Conservation (phyloP, 2,888 invertebrate genomes). For the Scrobipalpa costella region DNA sequence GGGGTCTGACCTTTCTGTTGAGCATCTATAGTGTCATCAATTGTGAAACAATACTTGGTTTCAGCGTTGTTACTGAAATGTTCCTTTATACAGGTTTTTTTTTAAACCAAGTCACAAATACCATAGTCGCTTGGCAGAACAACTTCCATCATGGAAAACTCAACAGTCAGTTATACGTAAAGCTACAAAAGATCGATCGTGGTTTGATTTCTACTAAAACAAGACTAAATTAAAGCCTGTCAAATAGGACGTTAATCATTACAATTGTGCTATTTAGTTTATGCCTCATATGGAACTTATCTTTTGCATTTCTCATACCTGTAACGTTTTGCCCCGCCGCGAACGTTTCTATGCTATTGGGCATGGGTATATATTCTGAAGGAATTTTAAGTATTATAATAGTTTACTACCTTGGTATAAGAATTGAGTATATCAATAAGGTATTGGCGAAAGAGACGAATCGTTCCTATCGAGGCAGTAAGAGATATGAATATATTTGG, state of each 20-base stretch:
- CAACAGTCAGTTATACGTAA: conserved; percentile 50
- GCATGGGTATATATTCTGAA: conserved; percentile 43
- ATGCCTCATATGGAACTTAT: background rate
- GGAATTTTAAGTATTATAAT: conserved; percentile 44
- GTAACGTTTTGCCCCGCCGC: conserved; percentile 41
- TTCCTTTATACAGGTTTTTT: conserved; percentile 34
- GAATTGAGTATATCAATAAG: conserved; percentile 49
- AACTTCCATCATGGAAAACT: conserved; percentile 44
- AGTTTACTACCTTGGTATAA: conserved; percentile 42
- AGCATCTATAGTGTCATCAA: conserved; percentile 4
- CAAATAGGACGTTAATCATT: background rate
- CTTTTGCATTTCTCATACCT: conserved; percentile 35
- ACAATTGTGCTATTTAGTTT: background rate
- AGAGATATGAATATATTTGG: conserved; percentile 11
- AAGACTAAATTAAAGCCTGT: conserved; percentile 38
- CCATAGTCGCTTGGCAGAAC: conserved; percentile 21
- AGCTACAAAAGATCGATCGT: conserved; percentile 59
- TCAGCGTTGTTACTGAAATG: background rate
- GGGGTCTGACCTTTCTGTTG: background rate
- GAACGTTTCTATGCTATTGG: conserved; percentile 36
- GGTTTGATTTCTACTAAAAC: conserved; percentile 43
- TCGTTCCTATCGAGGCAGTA: background rate
- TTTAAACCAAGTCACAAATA: conserved; percentile 28
- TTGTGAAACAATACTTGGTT: conserved; percentile 8
- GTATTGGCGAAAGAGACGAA: conserved; percentile 35